Conservation (phyloP, 1,140 invertebrate genomes). For the Bathynomus jamesi region DNA sequence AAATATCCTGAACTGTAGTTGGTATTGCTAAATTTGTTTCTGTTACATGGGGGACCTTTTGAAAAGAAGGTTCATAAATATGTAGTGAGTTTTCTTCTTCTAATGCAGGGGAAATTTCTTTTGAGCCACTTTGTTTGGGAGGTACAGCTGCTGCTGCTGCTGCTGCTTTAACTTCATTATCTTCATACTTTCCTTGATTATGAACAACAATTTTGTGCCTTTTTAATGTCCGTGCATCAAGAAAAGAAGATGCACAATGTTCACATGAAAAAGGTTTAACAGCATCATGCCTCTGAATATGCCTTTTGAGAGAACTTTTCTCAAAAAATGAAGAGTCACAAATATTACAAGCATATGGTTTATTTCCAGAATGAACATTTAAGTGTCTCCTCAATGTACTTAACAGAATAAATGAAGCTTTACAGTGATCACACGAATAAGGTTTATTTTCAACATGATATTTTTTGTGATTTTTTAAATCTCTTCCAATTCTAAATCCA, state of each 20-base stretch:
- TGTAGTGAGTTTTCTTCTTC: not conserved
- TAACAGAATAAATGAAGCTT: slow-evolving; percentile 42
- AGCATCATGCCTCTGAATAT: slow-evolving; percentile 34
- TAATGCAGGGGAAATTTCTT: not conserved
- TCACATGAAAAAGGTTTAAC: slow-evolving; percentile 33
- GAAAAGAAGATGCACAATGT: slow-evolving; percentile 24
- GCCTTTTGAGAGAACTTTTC: slow-evolving; percentile 34
- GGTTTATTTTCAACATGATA: slow-evolving; percentile 46
- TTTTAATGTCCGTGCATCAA: slow-evolving; percentile 24
- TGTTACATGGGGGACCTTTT: no score
- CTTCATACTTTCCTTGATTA: slow-evolving; percentile 9
- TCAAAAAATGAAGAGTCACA: slow-evolving; percentile 32
- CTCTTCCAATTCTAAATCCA: slow-evolving; percentile 23
- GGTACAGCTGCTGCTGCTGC: slow-evolving; percentile 4
- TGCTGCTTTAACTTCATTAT: no score
- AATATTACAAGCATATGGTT: slow-evolving; percentile 28
- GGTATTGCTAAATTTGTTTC: no score
- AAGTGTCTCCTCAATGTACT: slow-evolving; percentile 24
- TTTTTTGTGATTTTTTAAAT: slow-evolving; percentile 43
- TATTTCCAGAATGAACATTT: slow-evolving; percentile 26
- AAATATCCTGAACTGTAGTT: no score
- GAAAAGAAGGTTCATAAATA: not conserved
- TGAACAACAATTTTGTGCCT: slow-evolving; percentile 25
- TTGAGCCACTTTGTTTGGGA: no score
- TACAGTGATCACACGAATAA: slow-evolving; percentile 35